Evolutionary conservation across 2,888 invertebrate species (phyloP), one percentile per base, ranked within the genome.

Genomic region (Plagodis pulveraria): DNA sequence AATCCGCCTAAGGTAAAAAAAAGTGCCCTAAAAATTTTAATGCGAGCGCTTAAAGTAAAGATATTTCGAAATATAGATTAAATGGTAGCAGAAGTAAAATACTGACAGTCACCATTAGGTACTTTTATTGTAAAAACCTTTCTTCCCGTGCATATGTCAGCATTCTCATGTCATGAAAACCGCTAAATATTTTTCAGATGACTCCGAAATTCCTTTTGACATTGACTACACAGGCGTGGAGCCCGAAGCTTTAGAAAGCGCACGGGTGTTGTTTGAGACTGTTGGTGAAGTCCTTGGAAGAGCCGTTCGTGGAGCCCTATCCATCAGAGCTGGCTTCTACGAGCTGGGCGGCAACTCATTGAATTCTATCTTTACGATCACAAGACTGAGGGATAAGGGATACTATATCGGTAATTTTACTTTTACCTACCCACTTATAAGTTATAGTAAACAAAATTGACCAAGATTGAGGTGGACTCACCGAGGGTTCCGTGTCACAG

Each of bases 281-380:
- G 94, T 97, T 0, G 95, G 96, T 0, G 93, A 94, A 2, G 96
- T 97, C 0, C 93, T 96, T 22, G 95, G 95, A 0, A 91, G 95
- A 47, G 94, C 96, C 0, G 86, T 77, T 0, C 89, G 96, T 6
- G 93, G 94, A 0, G 93, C 93, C 0, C 84, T 97, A 6, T 94
- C 94, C 0, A 77, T 94, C 0, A 87, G 94, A 12, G 94, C 96
- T 0, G 97, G 97, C 70, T 98, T 97, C 83, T 98, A 96, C 78
- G 95, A 96, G 71, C 91, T 98, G 43, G 98, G 98, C 1, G 98
- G 98, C 9, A 97, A 97, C 77, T 97, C 97, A 0, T 90, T 98
- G 22, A 98, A 98, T 80, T 97, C 97, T 0, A 96, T 98, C 58
- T 96, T 94, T 69, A 97, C 97, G 0, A 96, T 98, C 6, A 96